Evolutionary conservation across 2,113 vertebrate species (phyloP), one percentile per base, ranked within the genome.

Genomic region (Periophthalmodon schlosseri): DNA sequence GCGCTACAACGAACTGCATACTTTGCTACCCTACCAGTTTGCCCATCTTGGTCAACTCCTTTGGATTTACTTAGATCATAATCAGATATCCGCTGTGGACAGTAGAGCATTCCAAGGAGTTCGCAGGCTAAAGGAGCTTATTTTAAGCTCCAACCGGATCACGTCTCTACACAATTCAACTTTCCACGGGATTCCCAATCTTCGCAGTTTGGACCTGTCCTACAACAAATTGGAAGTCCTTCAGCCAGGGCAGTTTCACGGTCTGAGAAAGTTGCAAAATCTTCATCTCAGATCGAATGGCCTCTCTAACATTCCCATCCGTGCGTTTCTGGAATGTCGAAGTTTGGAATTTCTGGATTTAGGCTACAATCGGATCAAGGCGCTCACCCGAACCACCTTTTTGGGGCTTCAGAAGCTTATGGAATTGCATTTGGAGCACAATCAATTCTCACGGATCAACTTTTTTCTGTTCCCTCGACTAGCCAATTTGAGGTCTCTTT

Each of bases 61-160:
- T 69, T 99, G 98, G 97, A 96, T 99, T 46, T 99, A 99, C 86
- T 94, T 99, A 71, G 98, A 99, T 93, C 98, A 99, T 81, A 99
- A 99, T 87, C 96, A 97, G 87, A 96, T 99, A 86, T 94, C 93
- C 72, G 92, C 93, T 0, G 95, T 99, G 83, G 97, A 98, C 34
- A 96, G 96, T 88, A 94, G 97, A 3, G 96, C 97, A 0, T 98
- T 99, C 85, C 97, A 97, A 87, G 98, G 98, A 1, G 95, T 99
- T 75, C 96, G 97, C 3, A 89, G 97, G 80, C 93, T 99, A 67
- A 99, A 99, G 93, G 98, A 99, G 91, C 84, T 99, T 77, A 98
- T 99, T 87, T 93, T 99, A 33, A 99, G 97, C 93, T 98, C 97
- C 91, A 99, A 99, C 90, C 94, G 94, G 91, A 98, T 99, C 83